Evolutionary conservation across 2,113 vertebrate genomes (phyloP).

Genomic region (Daboia siamensis): DNA sequence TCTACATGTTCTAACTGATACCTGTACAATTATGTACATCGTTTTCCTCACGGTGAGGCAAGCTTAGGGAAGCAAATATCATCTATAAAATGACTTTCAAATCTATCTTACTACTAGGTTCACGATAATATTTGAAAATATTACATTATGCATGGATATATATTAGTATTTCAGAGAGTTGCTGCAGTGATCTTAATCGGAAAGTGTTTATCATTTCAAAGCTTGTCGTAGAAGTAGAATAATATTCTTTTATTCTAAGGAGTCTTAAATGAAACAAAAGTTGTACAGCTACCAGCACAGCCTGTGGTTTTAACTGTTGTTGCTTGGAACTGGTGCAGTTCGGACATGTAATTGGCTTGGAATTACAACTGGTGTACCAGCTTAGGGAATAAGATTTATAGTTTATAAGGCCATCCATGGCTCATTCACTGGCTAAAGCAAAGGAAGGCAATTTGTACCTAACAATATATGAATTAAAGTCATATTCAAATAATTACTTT

Average conservation of each 20-base stretch:
- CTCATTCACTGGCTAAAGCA: not conserved
- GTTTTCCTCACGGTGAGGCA: not conserved
- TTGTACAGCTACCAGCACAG: not conserved
- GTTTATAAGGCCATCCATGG: not conserved
- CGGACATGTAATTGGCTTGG: not conserved
- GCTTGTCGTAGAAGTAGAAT: not conserved
- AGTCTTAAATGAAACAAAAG: not conserved
- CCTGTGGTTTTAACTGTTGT: not conserved
- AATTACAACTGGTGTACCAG: not conserved
- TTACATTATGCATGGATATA: not conserved
- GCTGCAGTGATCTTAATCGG: not conserved
- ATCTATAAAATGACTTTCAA: not conserved
- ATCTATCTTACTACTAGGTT: not conserved
- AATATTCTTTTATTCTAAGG: not conserved
- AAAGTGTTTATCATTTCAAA: not conserved
- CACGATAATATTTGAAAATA: not conserved
- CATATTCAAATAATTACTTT: not conserved
- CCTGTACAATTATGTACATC: no score
- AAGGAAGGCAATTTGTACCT: not conserved
- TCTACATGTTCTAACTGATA: not conserved
- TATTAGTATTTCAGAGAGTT: not conserved
- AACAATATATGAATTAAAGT: not conserved
- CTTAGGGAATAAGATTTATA: not conserved
- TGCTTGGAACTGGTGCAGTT: not conserved
- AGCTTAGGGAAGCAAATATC: not conserved